phyloP scores from a whole-genome alignment of 2,888 invertebrate species.

The Exocentrus adspersus region DNA sequence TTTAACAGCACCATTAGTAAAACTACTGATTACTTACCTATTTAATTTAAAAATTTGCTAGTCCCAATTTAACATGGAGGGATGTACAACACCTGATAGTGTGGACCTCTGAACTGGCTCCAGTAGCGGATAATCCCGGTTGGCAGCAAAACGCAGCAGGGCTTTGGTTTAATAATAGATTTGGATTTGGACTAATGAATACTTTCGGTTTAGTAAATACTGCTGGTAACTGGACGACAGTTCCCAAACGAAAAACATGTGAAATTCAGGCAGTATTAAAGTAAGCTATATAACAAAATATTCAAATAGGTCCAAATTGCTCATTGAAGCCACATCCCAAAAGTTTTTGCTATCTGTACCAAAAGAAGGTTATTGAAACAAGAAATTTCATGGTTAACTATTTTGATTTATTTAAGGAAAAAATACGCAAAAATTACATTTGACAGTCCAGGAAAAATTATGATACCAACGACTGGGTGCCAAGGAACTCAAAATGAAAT shows the following conservation, averaged over 20 bases:
- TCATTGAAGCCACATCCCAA: too few species aligned
- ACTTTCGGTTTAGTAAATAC: slow-evolving; percentile 78
- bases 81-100: slow-evolving; percentile 91
- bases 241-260: slow-evolving; percentile 72
- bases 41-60: slow-evolving; percentile 63
- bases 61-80: slow-evolving; percentile 85
- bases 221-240: slow-evolving; percentile 79
- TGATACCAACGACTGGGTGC: slow-evolving; percentile 71
- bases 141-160: slow-evolving; percentile 87
- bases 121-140: slow-evolving; percentile 73
- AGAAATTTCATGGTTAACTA: too few species aligned
- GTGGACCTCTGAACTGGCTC: slow-evolving; percentile 82
- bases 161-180: slow-evolving; percentile 80
- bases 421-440: slow-evolving; percentile 56
- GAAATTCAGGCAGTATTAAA: slow-evolving; percentile 49
- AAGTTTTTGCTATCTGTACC: too few species aligned
- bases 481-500: slow-evolving; percentile 66
- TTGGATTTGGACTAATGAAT: slow-evolving; percentile 91
- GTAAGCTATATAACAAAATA: too few species aligned
- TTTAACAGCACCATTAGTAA: too few species aligned
- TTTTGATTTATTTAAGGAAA: slow-evolving; percentile 36
- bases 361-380: too few species aligned
- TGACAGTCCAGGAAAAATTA: slow-evolving; percentile 58
- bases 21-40: too few species aligned
- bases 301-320: too few species aligned